Evolutionary conservation across 2,797 vertebrate species (phyloP).

Genomic region (Lepilemur septentrionalis): DNA sequence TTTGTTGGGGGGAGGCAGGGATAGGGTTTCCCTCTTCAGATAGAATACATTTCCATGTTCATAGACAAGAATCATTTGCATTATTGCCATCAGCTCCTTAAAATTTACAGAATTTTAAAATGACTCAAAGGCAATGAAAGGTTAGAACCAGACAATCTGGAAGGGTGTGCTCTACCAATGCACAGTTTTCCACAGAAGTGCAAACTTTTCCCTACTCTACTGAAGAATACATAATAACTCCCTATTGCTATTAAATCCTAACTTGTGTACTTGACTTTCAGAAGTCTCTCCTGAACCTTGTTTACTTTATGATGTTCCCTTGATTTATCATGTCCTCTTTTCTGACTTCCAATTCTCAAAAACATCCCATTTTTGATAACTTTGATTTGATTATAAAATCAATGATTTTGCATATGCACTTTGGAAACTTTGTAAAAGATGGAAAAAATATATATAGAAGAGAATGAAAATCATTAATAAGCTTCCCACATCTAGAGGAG

Average conservation of each 20-base stretch:
- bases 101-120: not conserved
- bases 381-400: constrained; percentile 24
- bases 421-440: not conserved
- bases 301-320: not conserved
- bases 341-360: not conserved
- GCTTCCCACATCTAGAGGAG: not conserved
- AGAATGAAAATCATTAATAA: not conserved
- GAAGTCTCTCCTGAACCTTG: not conserved
- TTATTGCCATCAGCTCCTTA: not conserved
- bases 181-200: not conserved
- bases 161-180: not conserved
- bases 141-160: not conserved
- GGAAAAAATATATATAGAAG: not conserved
- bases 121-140: constrained; percentile 10
- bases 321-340: not conserved
- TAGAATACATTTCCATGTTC: not conserved
- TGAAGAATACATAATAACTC: not conserved
- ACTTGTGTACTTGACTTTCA: not conserved
- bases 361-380: not conserved
- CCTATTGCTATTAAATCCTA: not conserved
- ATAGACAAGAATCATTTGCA: not conserved
- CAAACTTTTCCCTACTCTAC: not conserved
- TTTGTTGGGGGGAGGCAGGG: rapidly evolving
- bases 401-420: not conserved
- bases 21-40: not conserved